Evolutionary conservation across 2,113 vertebrate species (phyloP).

Genomic region (Condylura cristata): DNA sequence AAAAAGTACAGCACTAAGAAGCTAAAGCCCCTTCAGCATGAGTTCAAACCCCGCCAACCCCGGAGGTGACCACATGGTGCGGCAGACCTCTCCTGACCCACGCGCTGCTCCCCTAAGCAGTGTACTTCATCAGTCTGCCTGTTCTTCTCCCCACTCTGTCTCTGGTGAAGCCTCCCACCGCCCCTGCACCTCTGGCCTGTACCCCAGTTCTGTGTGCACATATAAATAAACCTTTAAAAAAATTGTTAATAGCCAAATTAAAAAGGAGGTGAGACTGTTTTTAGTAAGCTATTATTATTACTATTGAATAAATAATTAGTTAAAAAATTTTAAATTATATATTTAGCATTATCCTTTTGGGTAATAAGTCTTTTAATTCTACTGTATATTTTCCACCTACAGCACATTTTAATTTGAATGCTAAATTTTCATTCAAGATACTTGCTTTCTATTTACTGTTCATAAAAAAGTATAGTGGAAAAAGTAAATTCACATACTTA

Average conservation of each 20-base stretch:
- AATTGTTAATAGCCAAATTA: background rate
- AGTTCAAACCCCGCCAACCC: too few relatives aligned
- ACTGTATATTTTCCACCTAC: background rate
- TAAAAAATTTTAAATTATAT: background rate
- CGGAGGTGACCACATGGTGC: too few relatives aligned
- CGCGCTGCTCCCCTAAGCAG: too few relatives aligned
- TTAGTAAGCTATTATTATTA: background rate
- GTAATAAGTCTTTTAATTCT: background rate
- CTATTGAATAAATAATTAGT: background rate
- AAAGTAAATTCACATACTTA: background rate
- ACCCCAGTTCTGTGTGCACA: too few relatives aligned
- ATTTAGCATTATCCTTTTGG: background rate
- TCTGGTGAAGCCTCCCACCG: too few relatives aligned
- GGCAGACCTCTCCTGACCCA: too few relatives aligned
- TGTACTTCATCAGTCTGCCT: too few relatives aligned
- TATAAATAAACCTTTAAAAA: too few relatives aligned
- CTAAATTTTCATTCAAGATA: conserved; percentile 14
- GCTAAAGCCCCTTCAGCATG: too few relatives aligned
- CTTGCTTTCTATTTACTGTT: background rate
- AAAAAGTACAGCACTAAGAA: too few relatives aligned
- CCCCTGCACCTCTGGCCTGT: too few relatives aligned
- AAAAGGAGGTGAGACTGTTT: background rate
- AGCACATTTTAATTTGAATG: background rate
- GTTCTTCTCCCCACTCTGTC: too few relatives aligned
- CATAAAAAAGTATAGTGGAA: background rate